phyloP scores from a whole-genome alignment of 2,113 vertebrate species.

The Microcebus lehilahytsara region DNA sequence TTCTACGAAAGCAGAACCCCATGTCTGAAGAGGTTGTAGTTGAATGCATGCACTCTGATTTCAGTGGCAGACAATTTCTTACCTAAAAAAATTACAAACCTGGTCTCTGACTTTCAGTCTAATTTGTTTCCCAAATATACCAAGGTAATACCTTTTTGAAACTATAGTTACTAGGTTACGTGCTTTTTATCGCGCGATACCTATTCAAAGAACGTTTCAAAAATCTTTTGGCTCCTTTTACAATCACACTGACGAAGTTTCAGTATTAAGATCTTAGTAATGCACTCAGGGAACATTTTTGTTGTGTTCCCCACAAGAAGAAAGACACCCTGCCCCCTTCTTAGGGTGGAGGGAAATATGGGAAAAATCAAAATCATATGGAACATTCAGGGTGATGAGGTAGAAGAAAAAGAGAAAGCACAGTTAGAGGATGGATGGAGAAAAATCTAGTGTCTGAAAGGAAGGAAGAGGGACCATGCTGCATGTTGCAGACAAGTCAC shows the following conservation, averaged over 20 bases:
- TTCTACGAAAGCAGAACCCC: not conserved
- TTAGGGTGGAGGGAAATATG: not conserved
- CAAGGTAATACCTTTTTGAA: not conserved
- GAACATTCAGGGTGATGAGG: not conserved
- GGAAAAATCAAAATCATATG: not conserved
- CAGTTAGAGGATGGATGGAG: not conserved
- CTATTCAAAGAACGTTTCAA: not conserved
- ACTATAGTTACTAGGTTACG: not conserved
- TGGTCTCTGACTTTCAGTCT: not conserved
- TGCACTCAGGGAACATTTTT: not conserved
- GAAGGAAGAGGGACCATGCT: not conserved
- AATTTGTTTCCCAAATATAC: not conserved
- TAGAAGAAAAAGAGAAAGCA: not conserved
- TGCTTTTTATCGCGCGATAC: not conserved
- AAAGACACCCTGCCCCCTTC: not conserved
- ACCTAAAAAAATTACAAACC: not conserved
- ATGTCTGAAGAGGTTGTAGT: not conserved
- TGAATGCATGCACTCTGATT: not conserved
- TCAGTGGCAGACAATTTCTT: not conserved
- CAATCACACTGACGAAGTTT: not conserved
- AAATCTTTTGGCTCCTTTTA: not conserved
- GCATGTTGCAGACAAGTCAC: not conserved
- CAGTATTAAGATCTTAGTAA: too few relatives aligned
- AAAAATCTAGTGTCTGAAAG: not conserved
- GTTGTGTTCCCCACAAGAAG: not conserved